Conservation (phyloP, 2,888 invertebrate species). For the Tiliacea aurago region DNA sequence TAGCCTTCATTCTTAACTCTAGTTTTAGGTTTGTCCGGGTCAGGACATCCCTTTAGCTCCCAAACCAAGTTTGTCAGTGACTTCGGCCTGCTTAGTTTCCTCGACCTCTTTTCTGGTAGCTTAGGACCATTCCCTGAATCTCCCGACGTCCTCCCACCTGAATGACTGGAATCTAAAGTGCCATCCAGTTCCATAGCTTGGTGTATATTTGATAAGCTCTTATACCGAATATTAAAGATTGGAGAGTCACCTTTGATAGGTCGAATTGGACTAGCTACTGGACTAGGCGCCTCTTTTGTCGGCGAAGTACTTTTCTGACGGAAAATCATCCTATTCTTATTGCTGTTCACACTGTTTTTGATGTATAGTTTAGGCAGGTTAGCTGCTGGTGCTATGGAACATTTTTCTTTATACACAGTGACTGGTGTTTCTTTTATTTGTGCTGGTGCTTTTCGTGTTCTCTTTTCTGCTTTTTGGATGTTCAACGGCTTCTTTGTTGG, state of each 20-base stretch:
- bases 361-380: slow-evolving; percentile 94
- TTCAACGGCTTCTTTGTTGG: slow-evolving; percentile 94
- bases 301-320: slow-evolving; percentile 94
- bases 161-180: slow-evolving; percentile 97
- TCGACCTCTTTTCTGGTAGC: slow-evolving; percentile 95
- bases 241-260: slow-evolving; percentile 93
- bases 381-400: slow-evolving; percentile 87
- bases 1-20: slow-evolving; percentile 88
- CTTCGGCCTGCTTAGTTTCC: slow-evolving; percentile 95
- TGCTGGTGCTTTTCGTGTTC: slow-evolving; percentile 93
- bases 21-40: slow-evolving; percentile 86
- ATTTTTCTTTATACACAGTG: slow-evolving; percentile 90
- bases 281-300: slow-evolving; percentile 93
- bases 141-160: slow-evolving; percentile 96
- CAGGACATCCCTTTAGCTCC: slow-evolving; percentile 92
- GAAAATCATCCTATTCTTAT: slow-evolving; percentile 92
- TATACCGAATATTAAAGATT: slow-evolving; percentile 94
- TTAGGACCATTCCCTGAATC: slow-evolving; percentile 95
- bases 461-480: slow-evolving; percentile 92
- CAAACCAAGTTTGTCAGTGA: slow-evolving; percentile 97
- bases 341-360: slow-evolving; percentile 93
- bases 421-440: slow-evolving; percentile 90
- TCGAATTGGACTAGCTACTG: slow-evolving; percentile 88
- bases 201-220: slow-evolving; percentile 93
- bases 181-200: slow-evolving; percentile 94